Base-by-base conservation (phyloP, 2,113 vertebrate genomes). In the Heptranchias perlo region DNA sequence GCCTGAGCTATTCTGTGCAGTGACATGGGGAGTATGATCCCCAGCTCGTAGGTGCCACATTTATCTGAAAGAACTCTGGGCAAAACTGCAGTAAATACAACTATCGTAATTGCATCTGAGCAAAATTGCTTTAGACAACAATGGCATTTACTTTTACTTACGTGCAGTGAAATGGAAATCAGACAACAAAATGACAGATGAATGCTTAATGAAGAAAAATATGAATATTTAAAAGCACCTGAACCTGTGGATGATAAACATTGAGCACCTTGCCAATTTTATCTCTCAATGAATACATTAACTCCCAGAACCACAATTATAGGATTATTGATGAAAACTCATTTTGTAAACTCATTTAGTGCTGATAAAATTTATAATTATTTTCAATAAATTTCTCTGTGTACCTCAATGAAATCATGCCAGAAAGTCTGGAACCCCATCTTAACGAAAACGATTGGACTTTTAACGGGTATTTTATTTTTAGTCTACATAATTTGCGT, bases 181-280 rank as follows among this genome's bases (percentile, higher is more conserved):
- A 97, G 97, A 97, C 96, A 97, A 96, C 82, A 96, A 95, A 96
- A 96, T 96, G 73, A 52, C 95, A 96, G 94, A 95, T 95, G 96
- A 82, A 95, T 96, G 96, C 73, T 76, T 35, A 96, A 78, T 93
- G 87, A 96, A 96, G 82, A 96, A 96, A 69, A 94, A 95, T 76
- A 91, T 96, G 96, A 96, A 97, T 98, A 97, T 97, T 97, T 96
- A 97, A 97, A 96, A 96, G 96, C 96, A 96, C 94, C 91, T 96
- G 96, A 89, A 18, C 2, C 96, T 95, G 91, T 95, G 96, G 96
- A 76, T 94, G 96, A 96, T 96, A 97, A 96, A 96, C 96, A 96
- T 96, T 96, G 96, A 96, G 94, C 96, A 96, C 97, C 97, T 97
- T 96, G 96, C 96, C 89, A 96, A 96, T 84, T 87, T 96, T 96